phyloP scores from a whole-genome alignment of 2,888 invertebrate species.

The Nemotelus pantherinus region DNA sequence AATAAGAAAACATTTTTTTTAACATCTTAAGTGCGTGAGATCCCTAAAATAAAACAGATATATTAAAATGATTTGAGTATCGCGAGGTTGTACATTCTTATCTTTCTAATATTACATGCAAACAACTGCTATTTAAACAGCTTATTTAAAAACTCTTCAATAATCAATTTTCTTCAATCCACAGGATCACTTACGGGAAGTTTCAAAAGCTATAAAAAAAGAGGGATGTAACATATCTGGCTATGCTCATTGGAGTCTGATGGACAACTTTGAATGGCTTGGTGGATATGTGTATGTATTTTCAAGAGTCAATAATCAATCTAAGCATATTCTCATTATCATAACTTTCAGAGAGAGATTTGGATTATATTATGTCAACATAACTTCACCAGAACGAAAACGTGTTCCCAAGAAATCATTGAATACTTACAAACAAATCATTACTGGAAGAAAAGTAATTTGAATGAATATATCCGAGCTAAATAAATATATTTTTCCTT shows the following conservation, averaged over 20 bases:
- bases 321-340: background rate
- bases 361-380: slow-evolving; percentile 76
- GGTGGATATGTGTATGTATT: slow-evolving; percentile 58
- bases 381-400: slow-evolving; percentile 68
- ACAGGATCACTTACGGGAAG: slow-evolving; percentile 57
- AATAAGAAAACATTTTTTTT: too few relatives aligned
- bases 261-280: slow-evolving; percentile 61
- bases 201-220: slow-evolving; percentile 55
- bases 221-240: slow-evolving; percentile 57
- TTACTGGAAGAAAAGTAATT: slow-evolving; percentile 59
- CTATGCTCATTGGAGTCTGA: slow-evolving; percentile 58
- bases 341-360: slow-evolving; percentile 70
- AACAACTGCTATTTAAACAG: too few relatives aligned
- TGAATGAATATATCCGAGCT: background rate
- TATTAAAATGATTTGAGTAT: too few relatives aligned
- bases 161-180: too few relatives aligned
- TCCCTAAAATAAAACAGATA: too few relatives aligned
- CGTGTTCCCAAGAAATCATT: slow-evolving; percentile 74
- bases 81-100: too few relatives aligned
- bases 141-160: too few relatives aligned
- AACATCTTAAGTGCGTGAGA: too few relatives aligned
- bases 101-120: too few relatives aligned
- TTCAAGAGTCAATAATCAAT: background rate
- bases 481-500: too few relatives aligned
- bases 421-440: slow-evolving; percentile 67